Base-by-base conservation (phyloP, 1,140 invertebrate species). In the Sycophaga agraensis region DNA sequence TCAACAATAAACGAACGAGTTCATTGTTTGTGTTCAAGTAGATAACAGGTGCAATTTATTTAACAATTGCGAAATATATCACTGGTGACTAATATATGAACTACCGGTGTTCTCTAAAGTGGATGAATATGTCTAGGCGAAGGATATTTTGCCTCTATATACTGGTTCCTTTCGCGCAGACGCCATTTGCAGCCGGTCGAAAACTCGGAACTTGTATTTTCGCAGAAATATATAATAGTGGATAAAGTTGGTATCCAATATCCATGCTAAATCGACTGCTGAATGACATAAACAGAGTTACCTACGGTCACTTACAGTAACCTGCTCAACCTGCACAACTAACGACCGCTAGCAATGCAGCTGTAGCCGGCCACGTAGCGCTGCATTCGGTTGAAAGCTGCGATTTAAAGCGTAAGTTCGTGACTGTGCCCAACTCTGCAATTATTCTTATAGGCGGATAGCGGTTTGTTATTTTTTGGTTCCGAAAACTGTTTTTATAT, bases 361-460 rank as follows among this genome's bases (percentile, higher is more conserved):
- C n/a, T 9, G 2, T 17, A 42, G 2, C 5, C n/a, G 46, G 26
- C 19, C 31, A 35, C 43, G 40, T 31, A 40, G 58, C 58, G 58
- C 49, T 60, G 58, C 37, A 2, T 45, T 59, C 28, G 48, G 28
- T 35, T 9, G n/a, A n/a, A n/a, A n/a, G n/a, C n/a, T n/a, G n/a
- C n/a, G n/a, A n/a, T n/a, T n/a, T n/a, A n/a, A n/a, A n/a, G n/a
- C n/a, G n/a, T n/a, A n/a, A n/a, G n/a, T n/a, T 42, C 46, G 61
- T 63, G 61, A 63, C 54, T 57, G 39, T 63, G 54, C 61, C 54
- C n/a, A n/a, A n/a, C n/a, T n/a, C n/a, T n/a, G n/a, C n/a, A n/a
- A n/a, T n/a, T n/a, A n/a, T 51, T 63, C 58, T 54, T 53, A 17
- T 2, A 9, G 34, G 3, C 21, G 40, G 22, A 22, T n/a, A 42